These are phyloP conservation scores for Sciurus carolinensis DNA, from an alignment of 2,797 vertebrate genomes.

Conservation along the genomic window DNA sequence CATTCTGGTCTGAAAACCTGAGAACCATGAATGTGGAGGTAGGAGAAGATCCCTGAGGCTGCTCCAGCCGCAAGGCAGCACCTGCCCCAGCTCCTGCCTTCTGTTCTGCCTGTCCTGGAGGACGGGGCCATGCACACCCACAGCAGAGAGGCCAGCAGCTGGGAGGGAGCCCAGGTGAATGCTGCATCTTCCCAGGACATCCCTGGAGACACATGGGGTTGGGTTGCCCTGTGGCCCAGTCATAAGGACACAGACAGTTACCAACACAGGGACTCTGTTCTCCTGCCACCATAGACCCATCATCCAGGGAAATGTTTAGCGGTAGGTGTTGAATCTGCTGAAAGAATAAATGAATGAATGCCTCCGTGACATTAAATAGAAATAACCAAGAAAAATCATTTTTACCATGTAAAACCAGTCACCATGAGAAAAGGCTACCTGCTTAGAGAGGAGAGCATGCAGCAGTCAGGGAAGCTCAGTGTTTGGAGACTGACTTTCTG, in stretches of 20 bases:
- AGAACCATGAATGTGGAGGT: neutral
- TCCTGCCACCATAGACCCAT: neutral
- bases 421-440: neutral
- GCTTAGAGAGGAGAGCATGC: neutral
- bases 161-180: neutral
- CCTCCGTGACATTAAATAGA: neutral
- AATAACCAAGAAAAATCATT: neutral
- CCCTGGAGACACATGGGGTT: neutral
- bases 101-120: too few relatives aligned
- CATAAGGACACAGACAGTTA: neutral
- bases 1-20: neutral
- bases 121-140: fast-evolving
- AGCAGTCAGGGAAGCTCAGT: neutral
- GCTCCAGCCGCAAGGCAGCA: fast-evolving
- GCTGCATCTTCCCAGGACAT: neutral
- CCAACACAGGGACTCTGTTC: neutral
- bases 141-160: neutral
- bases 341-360: neutral
- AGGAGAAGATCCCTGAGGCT: fast-evolving
- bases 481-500: neutral
- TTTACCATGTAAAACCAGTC: fast-evolving
- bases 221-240: neutral
- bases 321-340: neutral
- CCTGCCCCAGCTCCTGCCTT: too few relatives aligned
- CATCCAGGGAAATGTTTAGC: neutral